Conservation (phyloP, 2,888 invertebrate genomes). For the Mesorhabditis belari region DNA sequence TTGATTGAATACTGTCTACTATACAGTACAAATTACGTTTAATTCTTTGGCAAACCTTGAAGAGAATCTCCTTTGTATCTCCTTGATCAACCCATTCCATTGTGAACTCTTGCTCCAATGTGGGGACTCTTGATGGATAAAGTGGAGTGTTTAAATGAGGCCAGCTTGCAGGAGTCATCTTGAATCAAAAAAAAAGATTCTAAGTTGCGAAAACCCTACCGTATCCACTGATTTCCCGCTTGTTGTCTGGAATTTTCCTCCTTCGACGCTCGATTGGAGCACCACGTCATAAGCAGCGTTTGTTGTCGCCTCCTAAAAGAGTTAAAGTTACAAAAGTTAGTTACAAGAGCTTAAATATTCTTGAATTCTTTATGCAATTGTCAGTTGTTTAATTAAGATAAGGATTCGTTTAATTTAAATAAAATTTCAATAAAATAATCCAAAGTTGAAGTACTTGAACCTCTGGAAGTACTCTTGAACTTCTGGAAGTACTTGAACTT, state of each 20-base stretch:
- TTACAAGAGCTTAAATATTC: too few species aligned
- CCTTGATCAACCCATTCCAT: constrained; percentile 34
- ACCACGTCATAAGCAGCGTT: neutral
- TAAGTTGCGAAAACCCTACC: neutral
- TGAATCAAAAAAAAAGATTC: too few species aligned
- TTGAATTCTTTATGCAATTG: too few species aligned
- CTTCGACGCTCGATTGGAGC: neutral
- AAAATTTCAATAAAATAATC: too few species aligned
- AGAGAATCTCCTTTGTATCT: constrained; percentile 30
- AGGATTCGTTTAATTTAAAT: too few species aligned
- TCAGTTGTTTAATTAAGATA: too few species aligned
- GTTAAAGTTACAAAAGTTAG: too few species aligned
- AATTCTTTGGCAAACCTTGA: constrained; percentile 12
- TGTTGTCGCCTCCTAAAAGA: neutral
- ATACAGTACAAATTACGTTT: too few species aligned
- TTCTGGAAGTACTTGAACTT: too few species aligned
- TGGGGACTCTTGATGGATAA: neutral
- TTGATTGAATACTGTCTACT: too few species aligned
- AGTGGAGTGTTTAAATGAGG: neutral
- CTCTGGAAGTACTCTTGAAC: too few species aligned
- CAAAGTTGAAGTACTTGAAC: too few species aligned
- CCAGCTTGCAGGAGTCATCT: neutral
- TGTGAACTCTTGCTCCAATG: constrained; percentile 21
- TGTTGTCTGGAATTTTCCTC: neutral
- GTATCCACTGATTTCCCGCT: neutral